Conservation (phyloP, 2,113 vertebrate genomes). For the Malurus cyaneus region DNA sequence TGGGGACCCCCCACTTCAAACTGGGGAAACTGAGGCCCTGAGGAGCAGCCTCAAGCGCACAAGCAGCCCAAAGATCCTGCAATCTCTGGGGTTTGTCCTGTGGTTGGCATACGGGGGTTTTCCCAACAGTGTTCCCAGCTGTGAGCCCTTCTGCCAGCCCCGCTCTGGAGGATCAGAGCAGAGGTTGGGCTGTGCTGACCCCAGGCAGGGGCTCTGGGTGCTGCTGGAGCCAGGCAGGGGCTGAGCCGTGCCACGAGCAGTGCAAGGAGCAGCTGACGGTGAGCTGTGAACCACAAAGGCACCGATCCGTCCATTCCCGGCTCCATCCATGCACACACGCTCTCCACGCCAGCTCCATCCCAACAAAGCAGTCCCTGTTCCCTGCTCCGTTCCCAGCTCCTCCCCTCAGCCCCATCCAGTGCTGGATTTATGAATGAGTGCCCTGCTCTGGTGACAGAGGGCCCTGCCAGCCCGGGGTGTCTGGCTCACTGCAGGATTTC, state of each 20-base stretch:
- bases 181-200: neutral
- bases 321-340: neutral
- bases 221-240: rapidly evolving
- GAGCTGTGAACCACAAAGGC: neutral
- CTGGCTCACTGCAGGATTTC: rapidly evolving
- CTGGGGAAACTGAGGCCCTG: neutral
- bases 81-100: neutral
- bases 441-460: neutral
- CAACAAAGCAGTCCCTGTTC: constrained; percentile 23
- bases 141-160: neutral
- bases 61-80: neutral
- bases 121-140: neutral
- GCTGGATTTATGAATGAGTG: constrained; percentile 25
- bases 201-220: neutral
- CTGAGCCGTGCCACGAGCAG: neutral
- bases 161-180: neutral
- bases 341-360: neutral
- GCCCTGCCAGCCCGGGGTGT: neutral
- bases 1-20: no score
- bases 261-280: neutral
- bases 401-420: neutral
- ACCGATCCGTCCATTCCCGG: rapidly evolving
- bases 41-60: neutral
- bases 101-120: neutral
- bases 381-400: neutral